These are phyloP conservation scores for Eurosta solidaginis DNA, from an alignment of 1,140 invertebrate species.

Conservation along the genomic window DNA sequence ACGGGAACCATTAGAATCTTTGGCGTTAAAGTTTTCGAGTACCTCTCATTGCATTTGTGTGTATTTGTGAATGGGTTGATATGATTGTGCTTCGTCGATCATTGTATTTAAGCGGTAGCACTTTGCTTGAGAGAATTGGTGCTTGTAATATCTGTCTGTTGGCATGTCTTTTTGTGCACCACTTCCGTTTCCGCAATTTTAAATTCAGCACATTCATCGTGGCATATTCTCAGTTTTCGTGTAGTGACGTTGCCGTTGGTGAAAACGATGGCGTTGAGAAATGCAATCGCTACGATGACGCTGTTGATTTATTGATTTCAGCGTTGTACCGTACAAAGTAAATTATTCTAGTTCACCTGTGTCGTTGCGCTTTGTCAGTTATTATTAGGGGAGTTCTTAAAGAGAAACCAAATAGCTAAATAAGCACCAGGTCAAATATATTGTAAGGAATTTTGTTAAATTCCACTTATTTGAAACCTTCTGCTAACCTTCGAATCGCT, in stretches of 20 bases:
- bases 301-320: constrained; percentile 26
- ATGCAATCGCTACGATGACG: background rate
- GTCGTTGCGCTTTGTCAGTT: background rate
- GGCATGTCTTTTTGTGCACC: background rate
- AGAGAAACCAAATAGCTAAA: too few relatives aligned
- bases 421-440: too few relatives aligned
- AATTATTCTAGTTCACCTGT: background rate
- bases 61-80: background rate
- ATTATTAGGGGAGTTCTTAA: background rate
- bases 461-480: too few relatives aligned
- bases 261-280: background rate
- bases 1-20: background rate
- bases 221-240: background rate
- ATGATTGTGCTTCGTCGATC: too few relatives aligned
- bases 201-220: background rate
- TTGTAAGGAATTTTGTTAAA: too few relatives aligned
- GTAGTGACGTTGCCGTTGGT: background rate
- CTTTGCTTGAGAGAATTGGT: too few relatives aligned
- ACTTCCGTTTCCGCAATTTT: background rate
- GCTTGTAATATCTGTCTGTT: too few relatives aligned
- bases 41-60: background rate
- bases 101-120: too few relatives aligned
- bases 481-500: too few relatives aligned
- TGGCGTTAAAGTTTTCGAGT: background rate
- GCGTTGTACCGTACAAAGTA: background rate